Conservation (phyloP, 1,140 invertebrate species). For the Drosophila navojoa region DNA sequence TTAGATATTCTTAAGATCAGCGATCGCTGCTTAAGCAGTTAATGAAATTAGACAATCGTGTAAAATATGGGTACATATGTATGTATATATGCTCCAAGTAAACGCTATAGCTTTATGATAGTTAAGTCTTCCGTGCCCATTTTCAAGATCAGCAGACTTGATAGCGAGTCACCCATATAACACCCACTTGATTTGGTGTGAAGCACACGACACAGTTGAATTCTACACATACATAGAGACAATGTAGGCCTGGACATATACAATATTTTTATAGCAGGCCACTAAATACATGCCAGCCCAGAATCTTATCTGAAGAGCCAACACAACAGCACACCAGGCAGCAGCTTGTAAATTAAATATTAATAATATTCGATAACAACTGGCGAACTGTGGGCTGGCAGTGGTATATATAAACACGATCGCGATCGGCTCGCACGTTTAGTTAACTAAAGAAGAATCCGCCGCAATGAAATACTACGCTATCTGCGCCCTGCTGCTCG, state of each 20-base stretch:
- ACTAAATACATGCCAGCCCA: background rate
- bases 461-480: conserved; percentile 61
- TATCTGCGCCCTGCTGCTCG: conserved; percentile 53
- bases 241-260: background rate
- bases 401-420: conserved; percentile 42
- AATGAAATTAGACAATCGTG: too few relatives aligned
- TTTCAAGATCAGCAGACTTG: too few relatives aligned
- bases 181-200: conserved; percentile 4
- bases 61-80: too few relatives aligned
- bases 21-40: too few relatives aligned
- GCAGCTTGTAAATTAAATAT: conserved; percentile 31
- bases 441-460: conserved; percentile 16
- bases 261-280: conserved; percentile 2
- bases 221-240: background rate
- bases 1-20: too few relatives aligned
- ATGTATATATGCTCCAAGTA: too few relatives aligned
- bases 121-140: too few relatives aligned
- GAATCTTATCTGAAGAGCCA: conserved; percentile 32
- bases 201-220: conserved; percentile 8
- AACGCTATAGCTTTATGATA: too few relatives aligned
- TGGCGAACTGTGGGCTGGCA: conserved; percentile 2
- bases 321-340: background rate
- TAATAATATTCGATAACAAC: conserved; percentile 14
- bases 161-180: background rate
- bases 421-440: conserved; percentile 18